phyloP scores from a whole-genome alignment of 2,888 invertebrate genomes.

The Ptilodon capucinus region DNA sequence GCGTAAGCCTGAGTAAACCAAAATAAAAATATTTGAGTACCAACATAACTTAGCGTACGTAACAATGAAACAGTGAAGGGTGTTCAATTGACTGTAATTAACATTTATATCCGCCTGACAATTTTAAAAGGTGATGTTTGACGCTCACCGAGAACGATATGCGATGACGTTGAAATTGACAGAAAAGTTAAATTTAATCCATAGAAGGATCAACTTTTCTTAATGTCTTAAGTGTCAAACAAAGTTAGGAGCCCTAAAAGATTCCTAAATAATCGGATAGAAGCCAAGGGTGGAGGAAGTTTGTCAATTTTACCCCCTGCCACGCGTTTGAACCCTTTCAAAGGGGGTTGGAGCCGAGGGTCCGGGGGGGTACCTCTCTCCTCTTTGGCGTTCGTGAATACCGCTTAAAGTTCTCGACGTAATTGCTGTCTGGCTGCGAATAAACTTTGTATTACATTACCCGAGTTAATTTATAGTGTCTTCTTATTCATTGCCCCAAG shows the following conservation, averaged over 20 bases:
- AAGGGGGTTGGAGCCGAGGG: conserved; percentile 50
- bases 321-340: conserved; percentile 59
- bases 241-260: conserved; percentile 60
- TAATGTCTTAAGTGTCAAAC: conserved; percentile 47
- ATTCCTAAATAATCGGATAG: conserved; percentile 69
- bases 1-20: conserved; percentile 7
- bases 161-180: conserved; percentile 38
- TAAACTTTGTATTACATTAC: conserved; percentile 81
- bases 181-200: conserved; percentile 42
- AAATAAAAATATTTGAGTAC: background rate
- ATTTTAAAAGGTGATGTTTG: conserved; percentile 28
- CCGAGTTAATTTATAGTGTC: conserved; percentile 76
- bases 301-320: conserved; percentile 65
- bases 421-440: conserved; percentile 79
- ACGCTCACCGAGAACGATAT: conserved; percentile 27
- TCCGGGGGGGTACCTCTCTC: conserved; percentile 40
- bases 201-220: conserved; percentile 40
- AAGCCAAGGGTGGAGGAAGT: conserved; percentile 57
- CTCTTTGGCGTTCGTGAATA: conserved; percentile 75
- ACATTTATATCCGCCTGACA: conserved; percentile 26
- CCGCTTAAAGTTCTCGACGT: conserved; percentile 75
- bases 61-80: conserved; percentile 21
- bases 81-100: conserved; percentile 24
- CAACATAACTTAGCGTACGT: conserved; percentile 4
- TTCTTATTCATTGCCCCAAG: conserved; percentile 72